Evolutionary conservation across 92 coral and sea anemone genomes (phyloP).

Genomic region (Phenganax subtilis): DNA sequence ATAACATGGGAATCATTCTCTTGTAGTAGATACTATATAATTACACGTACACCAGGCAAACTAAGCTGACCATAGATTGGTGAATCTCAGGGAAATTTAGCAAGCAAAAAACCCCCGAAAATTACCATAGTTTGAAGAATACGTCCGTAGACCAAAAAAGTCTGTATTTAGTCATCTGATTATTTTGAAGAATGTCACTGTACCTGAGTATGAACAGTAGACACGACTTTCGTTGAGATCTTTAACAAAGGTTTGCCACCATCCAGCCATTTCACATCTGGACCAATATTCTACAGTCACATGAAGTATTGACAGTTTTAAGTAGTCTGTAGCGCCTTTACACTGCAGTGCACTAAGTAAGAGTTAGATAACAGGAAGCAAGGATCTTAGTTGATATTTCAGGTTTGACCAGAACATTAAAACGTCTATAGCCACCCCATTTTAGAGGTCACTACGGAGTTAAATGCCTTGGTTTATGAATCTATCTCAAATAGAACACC

Average conservation of each 20-base stretch:
- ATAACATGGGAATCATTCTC: too few relatives aligned
- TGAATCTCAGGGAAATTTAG: too few relatives aligned
- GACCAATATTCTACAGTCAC: conserved; percentile 65
- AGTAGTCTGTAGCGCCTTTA: not conserved
- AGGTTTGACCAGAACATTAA: not conserved
- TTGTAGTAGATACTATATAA: too few relatives aligned
- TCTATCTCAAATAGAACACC: too few relatives aligned
- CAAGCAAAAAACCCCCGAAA: not conserved
- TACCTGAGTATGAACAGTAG: conserved; percentile 90
- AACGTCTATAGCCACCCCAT: not conserved
- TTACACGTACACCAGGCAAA: too few relatives aligned
- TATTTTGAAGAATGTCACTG: not conserved
- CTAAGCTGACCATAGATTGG: too few relatives aligned
- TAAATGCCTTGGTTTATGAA: not conserved
- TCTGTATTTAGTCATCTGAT: too few relatives aligned
- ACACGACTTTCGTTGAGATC: conserved; percentile 71
- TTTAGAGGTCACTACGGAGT: not conserved
- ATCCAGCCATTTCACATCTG: conserved; percentile 94
- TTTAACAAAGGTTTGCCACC: conserved; percentile 78
- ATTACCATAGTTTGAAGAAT: not conserved
- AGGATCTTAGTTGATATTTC: too few relatives aligned
- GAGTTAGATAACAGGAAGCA: too few relatives aligned
- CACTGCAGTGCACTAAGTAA: not conserved
- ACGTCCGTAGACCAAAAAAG: too few relatives aligned
- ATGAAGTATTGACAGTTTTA: not conserved